These are phyloP conservation scores for Perdita meconis DNA, from an alignment of 2,888 invertebrate species.

Conservation along the genomic window DNA sequence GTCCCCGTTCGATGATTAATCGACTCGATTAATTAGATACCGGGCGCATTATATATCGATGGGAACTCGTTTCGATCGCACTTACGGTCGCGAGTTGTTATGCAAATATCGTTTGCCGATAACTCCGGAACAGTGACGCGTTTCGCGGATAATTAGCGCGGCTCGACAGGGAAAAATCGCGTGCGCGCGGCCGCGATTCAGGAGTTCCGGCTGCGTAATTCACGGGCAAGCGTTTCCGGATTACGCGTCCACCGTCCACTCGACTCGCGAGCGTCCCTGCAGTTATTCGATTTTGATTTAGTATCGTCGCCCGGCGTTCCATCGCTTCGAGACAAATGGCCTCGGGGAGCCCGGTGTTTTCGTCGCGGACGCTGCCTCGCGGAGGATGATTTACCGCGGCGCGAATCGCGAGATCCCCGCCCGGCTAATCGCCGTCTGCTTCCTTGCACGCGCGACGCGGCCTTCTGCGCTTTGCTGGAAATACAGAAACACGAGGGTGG, in stretches of 20 bases:
- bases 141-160: constrained; percentile 58
- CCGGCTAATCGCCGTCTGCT: constrained; percentile 3
- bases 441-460: constrained; percentile 5
- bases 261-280: constrained; percentile 10
- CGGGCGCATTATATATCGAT: constrained; percentile 47
- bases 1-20: constrained; percentile 51
- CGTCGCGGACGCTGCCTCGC: neutral
- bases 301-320: neutral
- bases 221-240: constrained; percentile 43
- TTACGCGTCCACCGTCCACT: constrained; percentile 14
- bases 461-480: neutral
- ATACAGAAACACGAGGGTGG: too few species aligned
- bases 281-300: constrained; percentile 53
- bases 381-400: constrained; percentile 17
- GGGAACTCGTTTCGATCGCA: constrained; percentile 56
- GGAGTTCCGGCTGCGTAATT: constrained; percentile 40
- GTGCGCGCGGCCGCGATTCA: constrained; percentile 2
- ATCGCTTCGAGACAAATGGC: constrained; percentile 19
- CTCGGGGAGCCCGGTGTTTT: constrained; percentile 7
- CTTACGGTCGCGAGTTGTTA: constrained; percentile 58
- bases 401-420: constrained; percentile 1
- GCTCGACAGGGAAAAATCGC: constrained; percentile 22
- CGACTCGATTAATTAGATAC: constrained; percentile 42
- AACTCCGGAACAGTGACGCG: constrained; percentile 39
- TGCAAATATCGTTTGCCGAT: constrained; percentile 54